Evolutionary conservation across 2,797 vertebrate genomes (phyloP).

Genomic region (Brachyrhaphis roseni): DNA sequence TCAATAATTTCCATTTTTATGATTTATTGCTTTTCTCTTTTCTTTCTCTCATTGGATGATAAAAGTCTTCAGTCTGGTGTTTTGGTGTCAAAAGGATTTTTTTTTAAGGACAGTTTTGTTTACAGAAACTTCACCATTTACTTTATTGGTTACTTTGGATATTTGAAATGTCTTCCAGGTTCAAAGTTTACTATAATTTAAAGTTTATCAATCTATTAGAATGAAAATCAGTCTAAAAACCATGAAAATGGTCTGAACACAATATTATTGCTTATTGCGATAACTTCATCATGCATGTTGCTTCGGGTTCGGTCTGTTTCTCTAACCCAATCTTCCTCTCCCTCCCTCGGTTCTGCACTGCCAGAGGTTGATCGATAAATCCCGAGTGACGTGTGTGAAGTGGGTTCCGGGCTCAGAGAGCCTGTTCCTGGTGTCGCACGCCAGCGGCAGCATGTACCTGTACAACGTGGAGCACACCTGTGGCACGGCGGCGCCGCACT

Average conservation of each 20-base stretch:
- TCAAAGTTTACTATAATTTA: background rate
- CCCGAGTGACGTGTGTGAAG: slow-evolving; percentile 95
- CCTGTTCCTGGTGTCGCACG: slow-evolving; percentile 96
- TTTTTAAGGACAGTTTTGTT: background rate
- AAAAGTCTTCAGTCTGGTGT: no score
- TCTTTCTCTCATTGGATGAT: no score
- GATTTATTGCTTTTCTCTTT: no score
- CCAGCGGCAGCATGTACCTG: slow-evolving; percentile 96
- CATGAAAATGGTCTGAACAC: no score
- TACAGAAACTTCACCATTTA: background rate
- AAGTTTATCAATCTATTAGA: background rate
- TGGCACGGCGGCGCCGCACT: slow-evolving; percentile 94
- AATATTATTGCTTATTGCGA: no score
- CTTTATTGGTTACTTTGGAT: background rate
- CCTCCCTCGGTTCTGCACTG: slow-evolving; percentile 20
- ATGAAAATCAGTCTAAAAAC: no score
- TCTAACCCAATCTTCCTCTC: background rate
- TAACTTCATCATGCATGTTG: background rate
- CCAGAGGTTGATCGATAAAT: slow-evolving; percentile 99
- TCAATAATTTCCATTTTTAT: background rate
- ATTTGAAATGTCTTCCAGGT: background rate
- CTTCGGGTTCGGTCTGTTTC: background rate
- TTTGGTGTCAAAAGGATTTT: background rate
- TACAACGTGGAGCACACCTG: slow-evolving; percentile 98
- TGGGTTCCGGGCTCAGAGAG: slow-evolving; percentile 99